Percentiles rank a stretch among this genome's conserved stretches.
Evolutionary conservation across 2,113 vertebrate genomes (phyloP).

Genomic region (Circaetus gallicus): DNA sequence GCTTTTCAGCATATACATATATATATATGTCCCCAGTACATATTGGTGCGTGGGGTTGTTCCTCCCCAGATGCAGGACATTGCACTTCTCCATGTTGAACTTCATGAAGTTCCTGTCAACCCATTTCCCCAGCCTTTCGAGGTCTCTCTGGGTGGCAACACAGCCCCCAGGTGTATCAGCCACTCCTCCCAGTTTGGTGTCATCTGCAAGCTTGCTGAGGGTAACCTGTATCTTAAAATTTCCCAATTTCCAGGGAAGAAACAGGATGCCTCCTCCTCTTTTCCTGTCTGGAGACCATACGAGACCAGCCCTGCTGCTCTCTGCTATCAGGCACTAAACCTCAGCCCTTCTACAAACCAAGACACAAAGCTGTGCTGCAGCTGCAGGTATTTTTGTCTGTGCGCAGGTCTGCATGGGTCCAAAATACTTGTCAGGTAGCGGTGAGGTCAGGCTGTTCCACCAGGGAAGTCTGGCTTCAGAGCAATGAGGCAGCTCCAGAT

Average conservation of each 20-base stretch:
- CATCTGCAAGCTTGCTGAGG: not conserved
- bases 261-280: not conserved
- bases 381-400: not conserved
- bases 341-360: not conserved
- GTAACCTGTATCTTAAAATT: no score
- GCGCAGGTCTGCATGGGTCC: no score
- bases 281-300: not conserved
- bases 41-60: not conserved
- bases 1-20: not conserved
- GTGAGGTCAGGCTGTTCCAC: not conserved
- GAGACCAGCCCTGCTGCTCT: not conserved
- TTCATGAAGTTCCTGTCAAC: not conserved
- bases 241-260: not conserved
- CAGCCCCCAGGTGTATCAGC: not conserved
- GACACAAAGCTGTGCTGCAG: not conserved
- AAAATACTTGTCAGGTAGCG: not conserved
- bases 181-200: no score
- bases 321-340: not conserved
- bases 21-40: not conserved
- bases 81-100: not conserved
- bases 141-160: not conserved
- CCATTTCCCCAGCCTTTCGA: not conserved
- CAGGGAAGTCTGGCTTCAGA: not conserved
- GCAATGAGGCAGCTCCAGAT: not conserved
- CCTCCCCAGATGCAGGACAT: not conserved